Base-by-base conservation (phyloP, 2,797 vertebrate genomes). In the Emydoidea blandingii region DNA sequence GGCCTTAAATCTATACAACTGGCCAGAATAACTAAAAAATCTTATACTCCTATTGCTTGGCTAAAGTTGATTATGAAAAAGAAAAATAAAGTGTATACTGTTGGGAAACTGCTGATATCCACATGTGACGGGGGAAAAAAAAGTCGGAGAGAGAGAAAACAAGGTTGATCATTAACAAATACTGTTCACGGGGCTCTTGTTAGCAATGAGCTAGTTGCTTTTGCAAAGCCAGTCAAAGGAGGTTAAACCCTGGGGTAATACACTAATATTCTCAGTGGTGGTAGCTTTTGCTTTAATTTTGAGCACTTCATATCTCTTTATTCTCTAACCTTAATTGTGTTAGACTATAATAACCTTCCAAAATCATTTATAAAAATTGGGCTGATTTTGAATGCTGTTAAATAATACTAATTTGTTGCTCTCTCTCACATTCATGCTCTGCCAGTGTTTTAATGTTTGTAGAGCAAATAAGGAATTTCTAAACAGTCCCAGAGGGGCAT, bases 391-490 rank as follows among this genome's bases (percentile, higher is more conserved):
- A 96, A 94, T 94, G 78, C 21, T 95, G 37, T 92, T 95, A 96
- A 97, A 89, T 94, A 97, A 96, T 89, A 52, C 25, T 97, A 92
- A 95, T 96, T 97, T 95, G 62, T 19, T 87, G 14, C 86, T 94
- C 3, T 84, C 16, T 94, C 83, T 92, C 81, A 72, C 21, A 91
- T 1, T 92, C 90, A 78, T 54, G 31, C 52, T 97, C 8, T 91
- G 89, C 81, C 23, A 88, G 72, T 19, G 92, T 94, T 97, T 96
- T 94, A 90, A 59, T 89, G 81, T 96, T 97, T 96, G 49, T 93
- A 88, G 92, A 97, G 54, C 83, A 97, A 96, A 94, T 94, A 87
- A 92, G 88, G 87, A 97, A 96, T 96, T 96, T 96, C 90, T 94
- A 94, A 97, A 97, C 29, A 95, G 59, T 79, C 90, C 88, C 49